These are phyloP conservation scores for Drosophila malerkotliana DNA, from an alignment of 1,140 invertebrate species.

Conservation along the genomic window DNA sequence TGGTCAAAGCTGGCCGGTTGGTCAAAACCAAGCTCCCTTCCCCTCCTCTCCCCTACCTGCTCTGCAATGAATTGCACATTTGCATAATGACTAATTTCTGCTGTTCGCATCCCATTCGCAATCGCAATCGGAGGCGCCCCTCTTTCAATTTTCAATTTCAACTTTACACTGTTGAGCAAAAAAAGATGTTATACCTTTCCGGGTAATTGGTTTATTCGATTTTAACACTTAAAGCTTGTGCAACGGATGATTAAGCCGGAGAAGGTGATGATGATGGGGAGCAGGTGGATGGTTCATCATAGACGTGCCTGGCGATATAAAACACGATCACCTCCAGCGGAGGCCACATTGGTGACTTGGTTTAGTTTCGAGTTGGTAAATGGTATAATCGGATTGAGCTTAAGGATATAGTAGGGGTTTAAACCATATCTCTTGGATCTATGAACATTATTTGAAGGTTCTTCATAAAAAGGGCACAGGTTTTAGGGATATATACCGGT, in stretches of 20 bases:
- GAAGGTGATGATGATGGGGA: conserved; percentile 10
- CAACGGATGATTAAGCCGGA: conserved; percentile 29
- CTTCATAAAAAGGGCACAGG: too few species aligned
- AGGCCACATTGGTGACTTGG: conserved; percentile 8
- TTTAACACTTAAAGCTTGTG: conserved; percentile 35
- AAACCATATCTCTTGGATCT: too few species aligned
- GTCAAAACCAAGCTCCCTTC: background rate
- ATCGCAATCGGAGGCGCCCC: conserved; percentile 13
- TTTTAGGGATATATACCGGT: too few species aligned
- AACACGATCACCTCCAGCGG: conserved; percentile 2
- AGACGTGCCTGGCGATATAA: conserved; percentile 12
- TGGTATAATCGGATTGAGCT: background rate
- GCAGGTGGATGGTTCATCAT: background rate
- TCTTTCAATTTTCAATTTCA: conserved; percentile 33
- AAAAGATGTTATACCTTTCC: conserved; percentile 34
- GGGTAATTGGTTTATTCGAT: conserved; percentile 49
- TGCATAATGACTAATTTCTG: conserved; percentile 78
- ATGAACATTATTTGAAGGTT: too few species aligned
- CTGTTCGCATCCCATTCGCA: conserved; percentile 31
- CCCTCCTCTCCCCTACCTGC: conserved; percentile 1
- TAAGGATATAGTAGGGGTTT: background rate
- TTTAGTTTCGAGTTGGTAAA: conserved; percentile 23
- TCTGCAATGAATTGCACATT: conserved; percentile 69
- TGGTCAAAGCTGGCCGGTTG: conserved; percentile 53
- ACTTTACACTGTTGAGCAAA: conserved; percentile 57